Evolutionary conservation across 2,888 invertebrate species (phyloP).

Genomic region (Sminthurinus aureus): DNA sequence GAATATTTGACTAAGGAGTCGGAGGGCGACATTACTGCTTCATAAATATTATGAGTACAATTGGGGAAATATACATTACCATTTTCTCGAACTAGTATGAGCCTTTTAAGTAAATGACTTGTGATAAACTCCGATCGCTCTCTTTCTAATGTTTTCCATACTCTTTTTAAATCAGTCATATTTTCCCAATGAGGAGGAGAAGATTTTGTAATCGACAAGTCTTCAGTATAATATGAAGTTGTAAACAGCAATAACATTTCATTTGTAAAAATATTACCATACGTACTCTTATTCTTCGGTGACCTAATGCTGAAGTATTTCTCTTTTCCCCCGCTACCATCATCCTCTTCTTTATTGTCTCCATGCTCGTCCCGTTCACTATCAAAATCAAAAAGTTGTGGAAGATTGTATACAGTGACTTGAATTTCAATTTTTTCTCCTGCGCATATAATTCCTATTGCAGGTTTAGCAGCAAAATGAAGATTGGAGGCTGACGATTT

Average conservation of each 20-base stretch:
- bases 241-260: neutral
- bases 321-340: neutral
- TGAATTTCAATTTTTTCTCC: slow-evolving; percentile 12
- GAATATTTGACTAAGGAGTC: neutral
- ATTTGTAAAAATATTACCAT: neutral
- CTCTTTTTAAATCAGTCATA: neutral
- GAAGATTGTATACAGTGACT: neutral
- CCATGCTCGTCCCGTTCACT: too few species aligned
- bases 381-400: too few species aligned
- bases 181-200: neutral
- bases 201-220: too few species aligned
- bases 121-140: neutral
- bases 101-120: slow-evolving; percentile 13
- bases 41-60: slow-evolving; percentile 19
- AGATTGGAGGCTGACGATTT: slow-evolving; percentile 8
- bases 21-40: neutral
- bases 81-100: slow-evolving; percentile 16
- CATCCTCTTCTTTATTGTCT: neutral
- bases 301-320: too few species aligned
- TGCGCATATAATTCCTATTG: slow-evolving; percentile 7
- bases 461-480: neutral
- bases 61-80: slow-evolving; percentile 8
- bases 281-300: neutral
- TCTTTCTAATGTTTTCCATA: slow-evolving; percentile 21
- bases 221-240: neutral